Base-by-base conservation (phyloP, 2,797 vertebrate species). In the Argentina silus region DNA sequence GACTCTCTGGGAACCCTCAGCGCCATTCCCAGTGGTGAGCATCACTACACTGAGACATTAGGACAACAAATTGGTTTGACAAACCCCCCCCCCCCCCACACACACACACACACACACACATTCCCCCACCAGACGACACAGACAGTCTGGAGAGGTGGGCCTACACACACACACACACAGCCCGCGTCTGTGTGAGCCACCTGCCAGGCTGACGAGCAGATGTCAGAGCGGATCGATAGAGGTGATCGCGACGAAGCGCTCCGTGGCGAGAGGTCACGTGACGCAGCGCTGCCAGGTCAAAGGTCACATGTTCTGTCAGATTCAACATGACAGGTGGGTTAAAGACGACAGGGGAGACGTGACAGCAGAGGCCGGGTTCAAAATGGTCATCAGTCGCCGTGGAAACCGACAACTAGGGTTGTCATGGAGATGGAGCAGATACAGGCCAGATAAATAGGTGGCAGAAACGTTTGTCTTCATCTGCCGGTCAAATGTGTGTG, bases 1-100 rank as follows among this genome's bases (percentile, higher is more conserved):
- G 94, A 95, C 87, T 96, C 95, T 74, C 84, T 96, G 83, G 95
- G 89, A 81, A 97, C 94, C 67, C 92, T 99, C 75, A 90, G 91
- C 56, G 86, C 94, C 59, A 95, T 99, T 84, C 96, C 97, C 74
- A 95, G 94, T 0, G 97, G 98, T 98, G 94, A 74, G 94, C 77
- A 71, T 53, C 43, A 43, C 15, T 9, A 6, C 14, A 70, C n/a
- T n/a, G n/a, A n/a, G n/a, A 10, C 14, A 63, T 6, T 7, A 51
- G 50, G 50, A 15, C 11, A 60, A 23, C 6, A 63, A 23, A 23
- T 42, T 63, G 8, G 36, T 17, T 63, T n/a, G n/a, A n/a, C n/a
- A n/a, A n/a, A 57, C 15, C 14, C 10, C 45, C 14, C 17, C 17
- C n/a, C n/a, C n/a, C n/a, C n/a, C n/a, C n/a, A 14, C 47, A 50